phyloP scores from a whole-genome alignment of 2,113 vertebrate species.

The Aviceda subcristata region DNA sequence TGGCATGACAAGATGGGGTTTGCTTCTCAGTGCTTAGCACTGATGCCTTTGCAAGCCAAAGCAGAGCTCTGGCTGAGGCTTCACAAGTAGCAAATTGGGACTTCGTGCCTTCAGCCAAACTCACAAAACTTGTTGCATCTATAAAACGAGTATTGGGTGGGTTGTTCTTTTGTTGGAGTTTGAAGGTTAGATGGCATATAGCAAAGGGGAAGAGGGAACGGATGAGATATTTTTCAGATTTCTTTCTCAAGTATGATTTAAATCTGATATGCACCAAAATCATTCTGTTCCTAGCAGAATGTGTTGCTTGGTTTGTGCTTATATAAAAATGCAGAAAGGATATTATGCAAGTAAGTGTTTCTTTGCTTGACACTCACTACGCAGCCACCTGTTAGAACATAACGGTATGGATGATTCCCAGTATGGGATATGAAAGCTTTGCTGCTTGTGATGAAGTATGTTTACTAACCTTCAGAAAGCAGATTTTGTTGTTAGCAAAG shows the following conservation, averaged over 20 bases:
- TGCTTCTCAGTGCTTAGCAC: neutral
- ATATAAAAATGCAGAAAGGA: constrained; percentile 31
- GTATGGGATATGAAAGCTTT: neutral
- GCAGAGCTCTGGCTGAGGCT: neutral
- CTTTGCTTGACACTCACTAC: constrained; percentile 1
- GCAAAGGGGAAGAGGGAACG: neutral
- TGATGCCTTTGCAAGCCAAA: neutral
- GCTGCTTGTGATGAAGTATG: neutral
- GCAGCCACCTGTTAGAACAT: constrained; percentile 30
- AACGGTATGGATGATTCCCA: neutral
- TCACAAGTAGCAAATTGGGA: neutral
- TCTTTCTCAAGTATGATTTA: too few relatives aligned
- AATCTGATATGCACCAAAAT: neutral
- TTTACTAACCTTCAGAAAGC: neutral
- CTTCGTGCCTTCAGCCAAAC: neutral
- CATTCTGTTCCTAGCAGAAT: neutral
- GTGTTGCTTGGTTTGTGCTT: constrained; percentile 7
- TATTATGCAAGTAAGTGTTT: constrained; percentile 20
- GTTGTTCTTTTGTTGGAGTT: neutral
- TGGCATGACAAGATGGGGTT: neutral
- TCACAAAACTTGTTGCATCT: neutral
- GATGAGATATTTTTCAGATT: neutral
- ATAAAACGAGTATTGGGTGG: neutral
- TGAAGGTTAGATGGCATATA: neutral
- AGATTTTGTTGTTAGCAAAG: neutral